Percentiles rank a stretch among this genome's conserved stretches.
These are phyloP conservation scores for Herminia tarsipennalis DNA, from an alignment of 2,888 invertebrate genomes.

Conservation along the genomic window DNA sequence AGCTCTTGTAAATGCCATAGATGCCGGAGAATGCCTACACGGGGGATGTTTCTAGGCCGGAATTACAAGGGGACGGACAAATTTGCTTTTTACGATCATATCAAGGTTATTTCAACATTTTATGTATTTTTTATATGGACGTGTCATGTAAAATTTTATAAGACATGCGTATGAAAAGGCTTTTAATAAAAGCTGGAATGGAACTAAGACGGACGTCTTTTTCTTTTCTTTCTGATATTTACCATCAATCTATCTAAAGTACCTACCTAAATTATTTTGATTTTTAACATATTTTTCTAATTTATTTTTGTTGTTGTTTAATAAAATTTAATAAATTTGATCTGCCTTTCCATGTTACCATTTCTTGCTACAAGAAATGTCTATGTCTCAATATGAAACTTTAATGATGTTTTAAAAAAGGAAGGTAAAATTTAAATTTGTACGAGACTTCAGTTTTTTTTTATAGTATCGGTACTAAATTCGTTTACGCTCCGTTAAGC, in stretches of 20 bases:
- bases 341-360: no score
- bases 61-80: conserved; percentile 48
- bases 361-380: no score
- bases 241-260: no score
- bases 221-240: no score
- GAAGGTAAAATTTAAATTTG: conserved; percentile 16
- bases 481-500: conserved; percentile 37
- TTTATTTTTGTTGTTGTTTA: no score
- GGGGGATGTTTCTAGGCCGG: conserved; percentile 40
- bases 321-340: no score
- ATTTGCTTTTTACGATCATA: conserved; percentile 52
- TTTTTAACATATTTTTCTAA: no score
- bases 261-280: no score
- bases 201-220: no score
- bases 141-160: conserved; percentile 8
- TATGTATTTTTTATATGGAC: conserved; percentile 26
- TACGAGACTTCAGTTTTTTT: conserved; percentile 18
- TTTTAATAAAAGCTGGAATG: no score
- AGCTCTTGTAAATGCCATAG: conserved; percentile 46
- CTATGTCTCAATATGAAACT: background rate
- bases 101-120: conserved; percentile 43
- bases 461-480: conserved; percentile 20
- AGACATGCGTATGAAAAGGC: no score
- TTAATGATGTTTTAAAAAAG: background rate
- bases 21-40: conserved; percentile 38